Evolutionary conservation across 2,113 vertebrate species (phyloP).

Genomic region (Alethe diademata): DNA sequence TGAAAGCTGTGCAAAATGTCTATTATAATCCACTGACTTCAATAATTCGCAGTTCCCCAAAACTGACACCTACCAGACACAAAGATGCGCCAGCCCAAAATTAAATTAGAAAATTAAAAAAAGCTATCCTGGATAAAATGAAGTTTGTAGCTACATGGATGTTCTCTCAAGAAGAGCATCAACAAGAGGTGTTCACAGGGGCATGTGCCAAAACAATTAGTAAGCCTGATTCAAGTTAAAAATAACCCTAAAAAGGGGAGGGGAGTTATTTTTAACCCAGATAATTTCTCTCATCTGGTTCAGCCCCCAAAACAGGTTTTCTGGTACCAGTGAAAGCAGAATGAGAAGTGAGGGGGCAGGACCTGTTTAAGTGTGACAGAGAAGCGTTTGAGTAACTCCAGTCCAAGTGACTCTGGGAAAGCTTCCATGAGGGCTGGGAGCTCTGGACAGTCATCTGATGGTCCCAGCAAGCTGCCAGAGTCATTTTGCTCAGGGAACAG

Average conservation of each 20-base stretch:
- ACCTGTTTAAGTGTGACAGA: background rate
- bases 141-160: background rate
- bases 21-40: slow-evolving; percentile 12
- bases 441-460: background rate
- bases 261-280: slow-evolving; percentile 21
- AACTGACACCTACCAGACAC: background rate
- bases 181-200: background rate
- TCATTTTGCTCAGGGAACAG: background rate
- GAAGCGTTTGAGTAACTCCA: background rate
- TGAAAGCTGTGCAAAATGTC: slow-evolving; percentile 9
- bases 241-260: background rate
- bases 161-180: background rate
- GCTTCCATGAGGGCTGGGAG: background rate
- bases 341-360: background rate
- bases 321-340: background rate
- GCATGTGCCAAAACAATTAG: background rate
- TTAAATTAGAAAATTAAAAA: background rate
- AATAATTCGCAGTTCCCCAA: background rate
- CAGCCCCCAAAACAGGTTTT: background rate
- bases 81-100: background rate
- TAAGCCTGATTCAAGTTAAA: background rate
- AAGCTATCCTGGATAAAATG: background rate
- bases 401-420: background rate
- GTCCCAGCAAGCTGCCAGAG: background rate
- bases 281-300: background rate